These are phyloP conservation scores for Tetragnatha montana DNA, from an alignment of 2,888 invertebrate species.

Conservation along the genomic window DNA sequence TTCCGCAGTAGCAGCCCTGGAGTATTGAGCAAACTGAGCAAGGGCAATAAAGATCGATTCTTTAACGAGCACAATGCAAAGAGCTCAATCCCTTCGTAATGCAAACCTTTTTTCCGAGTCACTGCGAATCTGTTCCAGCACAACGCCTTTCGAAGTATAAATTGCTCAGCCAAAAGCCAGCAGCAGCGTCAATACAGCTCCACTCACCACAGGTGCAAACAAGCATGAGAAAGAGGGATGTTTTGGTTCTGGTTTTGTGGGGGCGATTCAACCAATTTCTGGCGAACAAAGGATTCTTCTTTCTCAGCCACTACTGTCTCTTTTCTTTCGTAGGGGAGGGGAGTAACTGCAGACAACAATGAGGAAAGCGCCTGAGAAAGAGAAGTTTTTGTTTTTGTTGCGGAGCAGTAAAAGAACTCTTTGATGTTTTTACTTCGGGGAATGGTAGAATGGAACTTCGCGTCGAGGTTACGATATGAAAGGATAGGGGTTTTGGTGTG, in stretches of 20 bases:
- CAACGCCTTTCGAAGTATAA: background rate
- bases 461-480: background rate
- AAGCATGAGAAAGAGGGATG: slow-evolving; percentile 17
- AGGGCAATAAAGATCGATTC: background rate
- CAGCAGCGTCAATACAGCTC: slow-evolving; percentile 2
- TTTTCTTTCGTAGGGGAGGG: background rate
- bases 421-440: background rate
- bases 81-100: background rate
- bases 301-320: background rate
- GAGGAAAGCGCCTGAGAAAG: background rate
- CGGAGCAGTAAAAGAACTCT: background rate
- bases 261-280: slow-evolving; percentile 15
- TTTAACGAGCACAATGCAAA: background rate
- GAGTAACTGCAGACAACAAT: background rate
- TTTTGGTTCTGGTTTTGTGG: slow-evolving; percentile 1
- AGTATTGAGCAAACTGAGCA: too few species aligned
- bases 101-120: background rate
- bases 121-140: slow-evolving; percentile 1
- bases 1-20: too few species aligned
- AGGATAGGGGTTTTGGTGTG: background rate
- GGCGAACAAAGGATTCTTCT: slow-evolving; percentile 4
- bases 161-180: background rate
- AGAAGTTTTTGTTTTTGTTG: background rate
- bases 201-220: slow-evolving; percentile 32
- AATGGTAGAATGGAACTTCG: background rate